A percentile compares a stretch with the other conserved stretches of the same genome.
phyloP scores from a whole-genome alignment of 2,888 invertebrate species.

The Tricholauxania praeusta region DNA sequence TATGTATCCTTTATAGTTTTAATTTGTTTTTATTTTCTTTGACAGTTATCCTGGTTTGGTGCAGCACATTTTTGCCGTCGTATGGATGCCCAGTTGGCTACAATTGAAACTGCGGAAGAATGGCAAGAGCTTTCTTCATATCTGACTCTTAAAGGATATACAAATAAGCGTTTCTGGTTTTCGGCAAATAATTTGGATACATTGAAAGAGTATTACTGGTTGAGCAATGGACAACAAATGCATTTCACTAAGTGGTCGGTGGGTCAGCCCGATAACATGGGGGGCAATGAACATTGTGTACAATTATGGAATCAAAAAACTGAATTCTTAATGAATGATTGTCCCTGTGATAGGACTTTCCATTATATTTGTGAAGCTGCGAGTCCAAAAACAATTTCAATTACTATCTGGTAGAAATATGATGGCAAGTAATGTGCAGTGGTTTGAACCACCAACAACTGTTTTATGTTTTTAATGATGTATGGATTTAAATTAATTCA shows the following conservation, averaged over 20 bases:
- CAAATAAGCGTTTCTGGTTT: constrained; percentile 1
- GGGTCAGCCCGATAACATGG: constrained; percentile 51
- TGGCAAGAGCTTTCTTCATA: constrained; percentile 4
- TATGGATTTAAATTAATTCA: too few relatives aligned
- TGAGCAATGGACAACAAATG: constrained; percentile 55
- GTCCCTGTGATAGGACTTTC: background rate
- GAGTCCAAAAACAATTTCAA: background rate
- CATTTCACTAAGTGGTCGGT: constrained; percentile 55
- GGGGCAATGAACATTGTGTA: constrained; percentile 17
- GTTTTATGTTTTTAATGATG: too few relatives aligned
- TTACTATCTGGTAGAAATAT: constrained; percentile 11
- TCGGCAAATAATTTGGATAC: constrained; percentile 55
- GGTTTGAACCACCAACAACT: too few relatives aligned
- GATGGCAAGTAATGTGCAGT: too few relatives aligned
- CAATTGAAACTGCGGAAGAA: background rate
- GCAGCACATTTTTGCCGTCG: background rate
- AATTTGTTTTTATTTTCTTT: background rate
- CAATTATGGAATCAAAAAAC: constrained; percentile 11
- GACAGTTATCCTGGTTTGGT: constrained; percentile 16
- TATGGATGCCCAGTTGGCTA: too few relatives aligned
- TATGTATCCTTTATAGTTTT: too few relatives aligned
- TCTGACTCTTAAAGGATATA: background rate
- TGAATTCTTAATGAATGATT: constrained; percentile 22
- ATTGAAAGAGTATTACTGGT: constrained; percentile 57
- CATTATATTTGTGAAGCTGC: constrained; percentile 25